Base-by-base conservation (phyloP, 2,113 vertebrate genomes). In the Mustela lutreola region DNA sequence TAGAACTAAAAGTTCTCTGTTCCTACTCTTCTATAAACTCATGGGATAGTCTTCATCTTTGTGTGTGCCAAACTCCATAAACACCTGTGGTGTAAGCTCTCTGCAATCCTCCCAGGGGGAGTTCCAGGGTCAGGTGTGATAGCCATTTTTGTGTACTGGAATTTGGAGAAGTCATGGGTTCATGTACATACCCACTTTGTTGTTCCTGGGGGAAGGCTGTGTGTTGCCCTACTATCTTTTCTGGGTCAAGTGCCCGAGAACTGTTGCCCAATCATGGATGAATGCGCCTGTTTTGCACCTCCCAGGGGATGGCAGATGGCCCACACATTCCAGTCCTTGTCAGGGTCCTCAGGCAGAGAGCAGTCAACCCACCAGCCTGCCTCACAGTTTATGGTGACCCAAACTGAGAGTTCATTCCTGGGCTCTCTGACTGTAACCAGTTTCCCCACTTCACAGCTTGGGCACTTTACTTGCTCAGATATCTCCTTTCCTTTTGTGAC, bases 321-420 rank as follows among this genome's bases (percentile, higher is more conserved):
- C 16, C 33, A 33, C 16, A 18, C 16, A 12, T n/a, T 70, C 65
- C 16, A 4, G 33, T 70, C 33, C 33, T n/a, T n/a, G 15, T 33
- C 33, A n/a, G 33, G 65, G 15, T 18, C 7, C 33, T n/a, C 65
- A 70, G 15, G 33, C 33, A n/a, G 65, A 70, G 16, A 70, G 15
- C 1, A 7, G 65, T n/a, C 33, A n/a, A 33, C 33, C 16, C 31
- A 70, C 7, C 31, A n/a, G 16, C 15, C 15, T 15, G 7, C 7
- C 33, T 18, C 6, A 0, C 7, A 7, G 15, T 70, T 70, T 70
- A 19, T 70, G 15, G 33, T 18, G 31, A n/a, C 7, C 3, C 7
- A n/a, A 70, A 16, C 33, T 70, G 33, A 67, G 63, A 15, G 14
- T 33, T 33, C 31, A 31, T 33, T n/a, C 33, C 33, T 70, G 33